Percentiles rank a stretch among this genome's conserved stretches.
phyloP scores from a whole-genome alignment of 92 coral and sea anemone genomes.

The Anthopleura xanthogrammica region DNA sequence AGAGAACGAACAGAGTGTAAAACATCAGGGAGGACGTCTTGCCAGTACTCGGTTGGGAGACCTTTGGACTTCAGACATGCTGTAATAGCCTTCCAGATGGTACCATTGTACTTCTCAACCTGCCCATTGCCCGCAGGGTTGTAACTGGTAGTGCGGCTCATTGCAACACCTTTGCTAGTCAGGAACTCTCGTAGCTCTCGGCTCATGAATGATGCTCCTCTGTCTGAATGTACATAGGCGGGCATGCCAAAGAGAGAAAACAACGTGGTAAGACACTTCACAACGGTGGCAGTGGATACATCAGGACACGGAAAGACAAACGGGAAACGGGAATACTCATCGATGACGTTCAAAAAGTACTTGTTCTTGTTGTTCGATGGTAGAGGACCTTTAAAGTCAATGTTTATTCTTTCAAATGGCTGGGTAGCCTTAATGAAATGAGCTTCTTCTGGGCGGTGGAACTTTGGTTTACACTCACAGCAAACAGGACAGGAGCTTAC shows the following conservation, averaged over 20 bases:
- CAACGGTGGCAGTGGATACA: constrained; percentile 49
- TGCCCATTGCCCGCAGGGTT: constrained; percentile 57
- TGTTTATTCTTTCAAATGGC: constrained; percentile 47
- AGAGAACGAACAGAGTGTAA: constrained; percentile 53
- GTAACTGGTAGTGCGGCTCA: constrained; percentile 47
- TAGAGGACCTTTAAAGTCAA: constrained; percentile 47
- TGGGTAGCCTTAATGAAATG: constrained; percentile 51
- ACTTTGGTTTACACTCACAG: constrained; percentile 53
- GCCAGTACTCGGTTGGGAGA: constrained; percentile 54
- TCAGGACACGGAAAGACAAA: constrained; percentile 53
- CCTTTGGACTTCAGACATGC: too few species aligned
- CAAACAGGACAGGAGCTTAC: constrained; percentile 37
- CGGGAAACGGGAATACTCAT: constrained; percentile 47
- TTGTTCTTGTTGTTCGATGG: constrained; percentile 33
- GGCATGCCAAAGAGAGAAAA: constrained; percentile 65
- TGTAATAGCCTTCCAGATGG: constrained; percentile 48
- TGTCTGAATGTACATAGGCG: constrained; percentile 56
- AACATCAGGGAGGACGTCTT: constrained; percentile 60
- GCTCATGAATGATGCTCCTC: constrained; percentile 50
- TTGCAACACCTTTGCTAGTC: constrained; percentile 33
- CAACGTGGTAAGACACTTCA: constrained; percentile 40
- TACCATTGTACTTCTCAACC: constrained; percentile 51
- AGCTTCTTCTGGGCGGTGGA: constrained; percentile 37
- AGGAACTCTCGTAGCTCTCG: constrained; percentile 36
- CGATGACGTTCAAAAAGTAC: constrained; percentile 36